A percentile compares a stretch with the other conserved stretches of the same genome.
phyloP scores from a whole-genome alignment of 2,113 vertebrate species.

The Agelaius phoeniceus region DNA sequence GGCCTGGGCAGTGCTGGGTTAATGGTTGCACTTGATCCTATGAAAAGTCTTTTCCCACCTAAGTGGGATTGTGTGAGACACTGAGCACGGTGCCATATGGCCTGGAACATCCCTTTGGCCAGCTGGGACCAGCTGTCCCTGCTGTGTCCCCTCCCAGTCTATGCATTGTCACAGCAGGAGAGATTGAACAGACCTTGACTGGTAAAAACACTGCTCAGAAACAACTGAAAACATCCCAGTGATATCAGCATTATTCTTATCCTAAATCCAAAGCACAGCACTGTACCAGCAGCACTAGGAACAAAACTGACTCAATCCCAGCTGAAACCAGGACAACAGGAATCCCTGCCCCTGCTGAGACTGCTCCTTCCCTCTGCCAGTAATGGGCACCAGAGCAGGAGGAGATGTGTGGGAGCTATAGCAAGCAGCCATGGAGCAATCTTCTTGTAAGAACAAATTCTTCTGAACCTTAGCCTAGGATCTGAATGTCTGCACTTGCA shows the following conservation, averaged over 20 bases:
- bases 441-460: not conserved
- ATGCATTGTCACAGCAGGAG: not conserved
- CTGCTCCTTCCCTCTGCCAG: not conserved
- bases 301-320: not conserved
- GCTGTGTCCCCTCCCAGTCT: not conserved
- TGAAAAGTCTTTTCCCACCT: not conserved
- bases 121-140: not conserved
- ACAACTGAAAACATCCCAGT: not conserved
- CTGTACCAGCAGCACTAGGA: not conserved
- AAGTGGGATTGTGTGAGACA: not conserved
- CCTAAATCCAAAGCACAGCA: not conserved
- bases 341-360: not conserved
- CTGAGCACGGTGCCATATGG: not conserved
- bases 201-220: not conserved
- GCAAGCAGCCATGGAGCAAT: not conserved
- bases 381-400: not conserved
- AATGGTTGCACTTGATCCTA: not conserved
- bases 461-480: not conserved
- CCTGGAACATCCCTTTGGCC: not conserved
- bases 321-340: not conserved
- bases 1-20: not conserved
- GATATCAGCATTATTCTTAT: not conserved
- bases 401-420: not conserved
- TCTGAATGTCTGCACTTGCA: not conserved
- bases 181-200: not conserved